These are phyloP conservation scores for Heliconius aoede DNA, from an alignment of 2,888 invertebrate genomes.

Conservation along the genomic window DNA sequence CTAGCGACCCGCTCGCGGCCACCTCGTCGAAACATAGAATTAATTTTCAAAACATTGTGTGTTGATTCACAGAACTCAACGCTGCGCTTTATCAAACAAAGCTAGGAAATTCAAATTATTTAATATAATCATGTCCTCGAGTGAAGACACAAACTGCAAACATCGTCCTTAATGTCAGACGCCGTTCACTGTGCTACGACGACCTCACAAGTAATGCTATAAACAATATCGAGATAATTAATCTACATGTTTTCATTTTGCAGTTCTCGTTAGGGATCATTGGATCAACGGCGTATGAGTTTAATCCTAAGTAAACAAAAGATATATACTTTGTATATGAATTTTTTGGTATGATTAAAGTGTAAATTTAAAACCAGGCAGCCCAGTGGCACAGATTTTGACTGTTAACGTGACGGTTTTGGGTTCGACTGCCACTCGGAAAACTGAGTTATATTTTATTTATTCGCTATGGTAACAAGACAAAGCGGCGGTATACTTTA, in stretches of 20 bases:
- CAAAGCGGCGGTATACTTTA: neutral
- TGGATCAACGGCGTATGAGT: neutral
- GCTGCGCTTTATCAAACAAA: neutral
- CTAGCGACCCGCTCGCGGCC: too few relatives aligned
- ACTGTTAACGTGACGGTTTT: neutral
- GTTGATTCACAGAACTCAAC: neutral
- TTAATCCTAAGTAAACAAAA: constrained; percentile 12
- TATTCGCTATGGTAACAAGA: neutral
- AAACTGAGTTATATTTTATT: neutral
- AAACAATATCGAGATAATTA: neutral
- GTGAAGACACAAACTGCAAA: neutral
- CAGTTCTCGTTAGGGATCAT: constrained; percentile 11
- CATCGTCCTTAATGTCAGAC: neutral
- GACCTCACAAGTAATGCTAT: neutral
- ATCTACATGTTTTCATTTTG: constrained; percentile 17
- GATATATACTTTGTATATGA: neutral
- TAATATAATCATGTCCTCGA: neutral
- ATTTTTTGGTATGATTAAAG: neutral
- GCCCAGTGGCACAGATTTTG: neutral
- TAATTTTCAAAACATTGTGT: neutral
- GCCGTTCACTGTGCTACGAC: neutral
- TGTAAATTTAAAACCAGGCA: neutral
- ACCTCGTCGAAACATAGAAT: too few relatives aligned
- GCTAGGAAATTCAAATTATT: too few relatives aligned
- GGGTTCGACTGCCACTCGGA: neutral